A percentile compares a stretch with the other conserved stretches of the same genome.
Conservation (phyloP, 2,888 invertebrate species). For the Drosophila borealis region DNA sequence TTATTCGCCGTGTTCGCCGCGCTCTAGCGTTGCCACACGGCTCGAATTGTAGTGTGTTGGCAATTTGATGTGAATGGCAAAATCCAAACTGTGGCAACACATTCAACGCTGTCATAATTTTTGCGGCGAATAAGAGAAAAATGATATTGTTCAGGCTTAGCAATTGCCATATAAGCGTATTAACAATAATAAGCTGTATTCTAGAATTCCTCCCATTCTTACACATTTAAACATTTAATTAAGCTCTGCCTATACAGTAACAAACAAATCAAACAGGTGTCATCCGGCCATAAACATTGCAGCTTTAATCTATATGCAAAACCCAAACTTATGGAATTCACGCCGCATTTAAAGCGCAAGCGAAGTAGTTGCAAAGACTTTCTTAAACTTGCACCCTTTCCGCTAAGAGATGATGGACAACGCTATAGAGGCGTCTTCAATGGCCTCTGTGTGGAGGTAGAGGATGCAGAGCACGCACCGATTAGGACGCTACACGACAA, state of each 20-base stretch:
- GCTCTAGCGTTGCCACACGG: constrained; percentile 33
- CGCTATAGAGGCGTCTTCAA: constrained; percentile 87
- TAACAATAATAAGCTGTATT: too few relatives aligned
- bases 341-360: constrained; percentile 59
- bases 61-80: constrained; percentile 40
- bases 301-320: background rate
- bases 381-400: constrained; percentile 41
- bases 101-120: background rate
- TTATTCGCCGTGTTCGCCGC: constrained; percentile 72
- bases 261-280: constrained; percentile 2
- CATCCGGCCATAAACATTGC: constrained; percentile 23
- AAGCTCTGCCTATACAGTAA: too few relatives aligned
- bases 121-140: constrained; percentile 34
- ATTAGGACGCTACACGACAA: constrained; percentile 88
- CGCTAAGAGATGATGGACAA: constrained; percentile 14
- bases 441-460: constrained; percentile 89
- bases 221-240: too few relatives aligned
- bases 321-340: constrained; percentile 55
- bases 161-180: background rate
- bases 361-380: constrained; percentile 22
- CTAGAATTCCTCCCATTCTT: too few relatives aligned
- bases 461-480: constrained; percentile 85
- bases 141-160: background rate
- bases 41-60: background rate
- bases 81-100: background rate